Percentiles rank a stretch among this genome's conserved stretches.
Conservation (phyloP, 2,797 vertebrate species). For the Etheostoma perlongum region DNA sequence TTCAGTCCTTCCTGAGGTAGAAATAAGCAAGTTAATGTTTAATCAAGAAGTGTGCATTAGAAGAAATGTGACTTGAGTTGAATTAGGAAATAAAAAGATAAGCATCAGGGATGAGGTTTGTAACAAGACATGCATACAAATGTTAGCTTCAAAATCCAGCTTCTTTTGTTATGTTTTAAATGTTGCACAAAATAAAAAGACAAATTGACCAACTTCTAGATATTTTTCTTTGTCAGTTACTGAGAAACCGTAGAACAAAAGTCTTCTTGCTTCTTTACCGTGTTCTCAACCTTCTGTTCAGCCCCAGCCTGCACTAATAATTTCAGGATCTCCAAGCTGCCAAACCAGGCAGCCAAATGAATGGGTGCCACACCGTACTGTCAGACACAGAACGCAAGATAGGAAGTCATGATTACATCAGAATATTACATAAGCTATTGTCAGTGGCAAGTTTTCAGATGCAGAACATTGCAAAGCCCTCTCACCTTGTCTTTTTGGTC, state of each 20-base stretch:
- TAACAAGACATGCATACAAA: constrained; percentile 5
- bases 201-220: not conserved
- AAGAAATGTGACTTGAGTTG: not conserved
- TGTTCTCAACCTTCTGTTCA: constrained; percentile 87
- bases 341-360: constrained; percentile 94
- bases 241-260: constrained; percentile 7
- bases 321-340: constrained; percentile 89
- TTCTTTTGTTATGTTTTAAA: not conserved
- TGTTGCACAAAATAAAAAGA: constrained; percentile 9
- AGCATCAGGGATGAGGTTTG: not conserved
- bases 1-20: constrained; percentile 89
- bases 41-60: not conserved
- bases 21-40: not conserved
- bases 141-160: not conserved
- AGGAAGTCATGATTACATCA: not conserved
- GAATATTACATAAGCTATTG: not conserved
- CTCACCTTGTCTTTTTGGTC: constrained; percentile 91
- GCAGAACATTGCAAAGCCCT: not conserved
- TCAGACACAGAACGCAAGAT: constrained; percentile 32
- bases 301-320: constrained; percentile 91
- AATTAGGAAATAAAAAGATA: not conserved
- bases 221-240: not conserved
- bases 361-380: constrained; percentile 90
- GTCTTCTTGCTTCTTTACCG: constrained; percentile 57
- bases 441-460: not conserved